Percentiles rank a stretch among this genome's conserved stretches.
These are phyloP conservation scores for Nothura maculosa DNA, from an alignment of 2,797 vertebrate genomes.

Conservation along the genomic window DNA sequence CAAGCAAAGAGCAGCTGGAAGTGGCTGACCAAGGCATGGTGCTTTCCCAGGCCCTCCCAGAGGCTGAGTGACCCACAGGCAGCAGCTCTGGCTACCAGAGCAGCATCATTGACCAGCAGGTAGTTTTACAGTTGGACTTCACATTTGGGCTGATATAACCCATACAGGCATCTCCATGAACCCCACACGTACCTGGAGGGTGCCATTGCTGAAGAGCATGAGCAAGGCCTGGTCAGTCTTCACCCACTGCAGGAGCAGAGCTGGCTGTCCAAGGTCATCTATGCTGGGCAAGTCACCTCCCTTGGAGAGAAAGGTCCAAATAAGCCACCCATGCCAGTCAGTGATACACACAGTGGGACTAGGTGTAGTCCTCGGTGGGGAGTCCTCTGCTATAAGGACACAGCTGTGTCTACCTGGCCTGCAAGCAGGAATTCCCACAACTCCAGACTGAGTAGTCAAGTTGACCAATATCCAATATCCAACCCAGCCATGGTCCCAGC, in stretches of 20 bases:
- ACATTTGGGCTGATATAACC: not conserved
- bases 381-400: not conserved
- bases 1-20: not conserved
- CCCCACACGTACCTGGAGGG: slow-evolving; percentile 89
- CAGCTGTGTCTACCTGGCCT: not conserved
- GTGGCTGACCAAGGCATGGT: not conserved
- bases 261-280: slow-evolving; percentile 76
- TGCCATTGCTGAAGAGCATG: slow-evolving; percentile 96
- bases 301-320: slow-evolving; percentile 70
- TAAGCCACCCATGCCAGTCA: not conserved
- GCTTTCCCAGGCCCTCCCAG: not conserved
- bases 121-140: not conserved
- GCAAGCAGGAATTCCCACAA: not conserved
- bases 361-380: too few relatives aligned
- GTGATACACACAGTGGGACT: not conserved
- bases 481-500: not conserved
- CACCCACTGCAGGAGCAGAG: slow-evolving; percentile 94
- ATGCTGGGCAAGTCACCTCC: slow-evolving; percentile 92
- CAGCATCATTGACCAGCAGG: not conserved
- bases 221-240: slow-evolving; percentile 97
- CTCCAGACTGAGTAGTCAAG: not conserved
- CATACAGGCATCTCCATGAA: not conserved
- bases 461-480: not conserved
- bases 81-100: not conserved
- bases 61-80: not conserved